Conservation (phyloP, 2,797 vertebrate species). For the Cuniculus paca region DNA sequence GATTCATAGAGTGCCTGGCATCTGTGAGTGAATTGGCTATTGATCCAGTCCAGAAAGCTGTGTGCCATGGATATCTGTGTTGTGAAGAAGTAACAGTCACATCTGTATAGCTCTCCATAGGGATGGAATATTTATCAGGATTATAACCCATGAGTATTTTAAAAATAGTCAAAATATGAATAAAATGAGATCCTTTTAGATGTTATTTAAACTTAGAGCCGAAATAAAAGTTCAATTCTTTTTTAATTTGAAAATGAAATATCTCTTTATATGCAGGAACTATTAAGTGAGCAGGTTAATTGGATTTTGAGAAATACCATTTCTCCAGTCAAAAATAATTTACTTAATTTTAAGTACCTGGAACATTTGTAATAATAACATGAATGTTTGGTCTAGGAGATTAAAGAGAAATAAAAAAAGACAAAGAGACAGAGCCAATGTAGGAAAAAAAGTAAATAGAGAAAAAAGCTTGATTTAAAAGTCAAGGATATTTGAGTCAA, state of each 20-base stretch:
- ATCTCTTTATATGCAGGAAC: constrained; percentile 29
- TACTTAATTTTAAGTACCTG: constrained; percentile 82
- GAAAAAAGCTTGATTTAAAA: constrained; percentile 78
- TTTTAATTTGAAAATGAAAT: constrained; percentile 77
- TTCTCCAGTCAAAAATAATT: constrained; percentile 83
- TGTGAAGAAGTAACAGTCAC: not conserved
- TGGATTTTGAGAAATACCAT: constrained; percentile 84
- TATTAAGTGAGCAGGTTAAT: constrained; percentile 81
- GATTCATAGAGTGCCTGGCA: not conserved
- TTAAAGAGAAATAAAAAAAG: constrained; percentile 77
- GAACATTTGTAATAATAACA: constrained; percentile 82
- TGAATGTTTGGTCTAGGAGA: constrained; percentile 83
- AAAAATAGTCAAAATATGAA: constrained; percentile 17
- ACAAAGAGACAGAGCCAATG: constrained; percentile 70
- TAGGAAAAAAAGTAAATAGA: constrained; percentile 82
- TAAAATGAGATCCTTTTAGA: constrained; percentile 32
- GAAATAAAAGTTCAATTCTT: constrained; percentile 55
- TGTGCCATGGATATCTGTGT: not conserved
- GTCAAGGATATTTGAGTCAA: constrained; percentile 76
- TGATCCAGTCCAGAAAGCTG: not conserved
- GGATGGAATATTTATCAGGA: not conserved
- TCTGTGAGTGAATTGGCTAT: not conserved
- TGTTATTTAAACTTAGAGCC: constrained; percentile 29
- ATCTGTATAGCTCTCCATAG: not conserved
- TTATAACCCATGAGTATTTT: not conserved